Evolutionary conservation across 37 sponge, comb jelly and placozoan species (phyloP).

Genomic region (Cladorhizidae sp.): DNA sequence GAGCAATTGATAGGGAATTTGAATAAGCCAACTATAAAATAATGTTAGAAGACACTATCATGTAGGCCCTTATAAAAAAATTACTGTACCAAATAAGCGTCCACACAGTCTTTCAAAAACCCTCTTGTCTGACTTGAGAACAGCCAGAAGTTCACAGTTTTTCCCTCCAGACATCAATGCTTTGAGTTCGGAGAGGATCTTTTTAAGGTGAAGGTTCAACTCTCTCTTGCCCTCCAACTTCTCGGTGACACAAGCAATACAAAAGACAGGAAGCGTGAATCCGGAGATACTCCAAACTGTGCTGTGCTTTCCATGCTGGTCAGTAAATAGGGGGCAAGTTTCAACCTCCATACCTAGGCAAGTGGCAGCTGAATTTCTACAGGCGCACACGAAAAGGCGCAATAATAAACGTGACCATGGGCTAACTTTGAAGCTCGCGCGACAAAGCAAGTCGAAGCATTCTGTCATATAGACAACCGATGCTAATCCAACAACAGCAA

Average conservation of each 20-base stretch:
- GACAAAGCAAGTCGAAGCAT: too few relatives aligned
- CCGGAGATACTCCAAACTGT: constrained; percentile 60
- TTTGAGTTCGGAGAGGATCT: constrained; percentile 51
- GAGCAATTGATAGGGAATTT: too few relatives aligned
- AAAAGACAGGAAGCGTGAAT: constrained; percentile 54
- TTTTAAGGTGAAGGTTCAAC: constrained; percentile 26
- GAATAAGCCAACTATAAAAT: too few relatives aligned
- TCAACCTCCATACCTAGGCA: too few relatives aligned
- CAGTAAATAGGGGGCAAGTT: constrained; percentile 40
- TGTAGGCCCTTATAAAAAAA: too few relatives aligned
- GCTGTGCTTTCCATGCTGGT: constrained; percentile 64
- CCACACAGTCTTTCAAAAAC: constrained; percentile 42
- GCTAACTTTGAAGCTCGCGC: too few relatives aligned
- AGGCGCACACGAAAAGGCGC: too few relatives aligned
- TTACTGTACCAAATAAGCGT: constrained; percentile 46
- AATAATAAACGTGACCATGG: too few relatives aligned
- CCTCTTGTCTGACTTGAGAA: constrained; percentile 31
- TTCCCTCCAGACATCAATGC: constrained; percentile 22
- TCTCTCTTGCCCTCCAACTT: constrained; percentile 35
- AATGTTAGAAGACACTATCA: too few relatives aligned
- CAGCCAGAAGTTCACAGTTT: not conserved
- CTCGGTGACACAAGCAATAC: constrained; percentile 64
- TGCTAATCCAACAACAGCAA: too few relatives aligned
- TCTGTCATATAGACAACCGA: too few relatives aligned
- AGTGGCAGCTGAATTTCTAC: too few relatives aligned